Percentiles rank a stretch among this genome's conserved stretches.
Conservation (phyloP, 2,888 invertebrate genomes). For the Agrochola litura region DNA sequence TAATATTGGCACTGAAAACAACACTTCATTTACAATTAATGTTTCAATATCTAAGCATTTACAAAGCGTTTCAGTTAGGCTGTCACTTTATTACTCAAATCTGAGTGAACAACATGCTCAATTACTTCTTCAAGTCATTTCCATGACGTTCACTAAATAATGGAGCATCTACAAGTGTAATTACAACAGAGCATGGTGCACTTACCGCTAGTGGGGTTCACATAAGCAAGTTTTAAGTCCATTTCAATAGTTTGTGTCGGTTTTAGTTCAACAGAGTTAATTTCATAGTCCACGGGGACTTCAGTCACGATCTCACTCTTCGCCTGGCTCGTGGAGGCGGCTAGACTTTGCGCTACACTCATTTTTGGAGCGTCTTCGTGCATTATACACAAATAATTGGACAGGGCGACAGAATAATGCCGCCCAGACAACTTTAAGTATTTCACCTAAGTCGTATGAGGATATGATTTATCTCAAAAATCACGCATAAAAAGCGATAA, state of each 20-base stretch:
- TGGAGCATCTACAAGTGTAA: conserved; percentile 36
- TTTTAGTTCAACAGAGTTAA: conserved; percentile 87
- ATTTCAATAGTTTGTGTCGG: conserved; percentile 88
- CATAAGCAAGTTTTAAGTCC: conserved; percentile 92
- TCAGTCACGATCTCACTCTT: conserved; percentile 85
- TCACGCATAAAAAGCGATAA: conserved; percentile 82
- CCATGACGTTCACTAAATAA: conserved; percentile 43
- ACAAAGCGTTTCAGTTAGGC: conserved; percentile 4
- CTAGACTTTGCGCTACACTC: conserved; percentile 92
- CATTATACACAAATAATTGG: conserved; percentile 90
- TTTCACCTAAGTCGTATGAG: conserved; percentile 86
- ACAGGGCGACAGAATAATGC: conserved; percentile 81
- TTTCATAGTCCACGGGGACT: conserved; percentile 86
- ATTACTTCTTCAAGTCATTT: conserved; percentile 35
- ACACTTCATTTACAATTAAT: conserved; percentile 22
- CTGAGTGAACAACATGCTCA: conserved; percentile 14
- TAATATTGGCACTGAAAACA: conserved; percentile 59
- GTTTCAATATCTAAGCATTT: conserved; percentile 2
- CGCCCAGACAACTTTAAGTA: conserved; percentile 76
- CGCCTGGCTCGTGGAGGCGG: conserved; percentile 91
- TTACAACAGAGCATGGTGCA: conserved; percentile 68
- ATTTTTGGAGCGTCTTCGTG: conserved; percentile 93
- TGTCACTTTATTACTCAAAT: conserved; percentile 27
- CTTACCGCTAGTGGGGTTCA: conserved; percentile 91
- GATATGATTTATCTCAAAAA: conserved; percentile 91